A percentile compares a stretch with the other conserved stretches of the same genome.
Conservation (phyloP, 1,140 invertebrate species). For the Pteromalus puparum region DNA sequence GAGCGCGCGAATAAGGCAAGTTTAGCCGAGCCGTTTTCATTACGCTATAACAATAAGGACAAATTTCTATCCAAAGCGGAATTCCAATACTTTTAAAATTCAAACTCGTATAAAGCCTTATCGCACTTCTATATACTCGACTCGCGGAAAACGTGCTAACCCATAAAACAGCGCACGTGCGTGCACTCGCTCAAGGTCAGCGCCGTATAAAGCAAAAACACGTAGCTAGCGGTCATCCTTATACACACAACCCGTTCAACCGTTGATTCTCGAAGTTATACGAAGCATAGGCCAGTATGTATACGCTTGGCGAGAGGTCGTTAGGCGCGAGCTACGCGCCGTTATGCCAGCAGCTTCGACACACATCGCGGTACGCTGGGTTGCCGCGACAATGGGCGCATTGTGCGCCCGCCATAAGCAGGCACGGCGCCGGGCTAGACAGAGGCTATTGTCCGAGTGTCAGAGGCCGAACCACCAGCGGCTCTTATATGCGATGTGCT, state of each 20-base stretch:
- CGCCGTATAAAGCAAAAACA: too few relatives aligned
- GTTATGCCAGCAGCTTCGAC: conserved; percentile 64
- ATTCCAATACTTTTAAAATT: too few relatives aligned
- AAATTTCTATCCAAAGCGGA: too few relatives aligned
- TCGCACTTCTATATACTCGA: too few relatives aligned
- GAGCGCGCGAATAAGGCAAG: conserved; percentile 30
- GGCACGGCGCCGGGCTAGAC: conserved; percentile 65
- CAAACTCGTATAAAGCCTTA: too few relatives aligned
- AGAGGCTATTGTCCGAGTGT: conserved; percentile 73
- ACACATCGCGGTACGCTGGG: conserved; percentile 68
- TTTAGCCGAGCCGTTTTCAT: conserved; percentile 24
- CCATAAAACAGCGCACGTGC: too few relatives aligned
- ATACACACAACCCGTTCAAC: too few relatives aligned
- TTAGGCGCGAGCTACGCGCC: conserved; percentile 38
- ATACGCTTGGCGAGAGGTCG: too few relatives aligned
- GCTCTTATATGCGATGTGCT: conserved; percentile 13
- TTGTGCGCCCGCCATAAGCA: conserved; percentile 75
- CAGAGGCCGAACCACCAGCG: conserved; percentile 57
- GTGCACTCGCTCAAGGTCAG: too few relatives aligned
- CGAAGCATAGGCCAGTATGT: not conserved
- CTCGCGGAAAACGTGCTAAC: too few relatives aligned
- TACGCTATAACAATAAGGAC: conserved; percentile 30
- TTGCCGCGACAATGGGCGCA: conserved; percentile 72
- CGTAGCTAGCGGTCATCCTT: too few relatives aligned
- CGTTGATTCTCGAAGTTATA: not conserved